A percentile compares a stretch with the other conserved stretches of the same genome.
phyloP scores from a whole-genome alignment of 1,140 invertebrate genomes.

The Aphelenchoides besseyi region DNA sequence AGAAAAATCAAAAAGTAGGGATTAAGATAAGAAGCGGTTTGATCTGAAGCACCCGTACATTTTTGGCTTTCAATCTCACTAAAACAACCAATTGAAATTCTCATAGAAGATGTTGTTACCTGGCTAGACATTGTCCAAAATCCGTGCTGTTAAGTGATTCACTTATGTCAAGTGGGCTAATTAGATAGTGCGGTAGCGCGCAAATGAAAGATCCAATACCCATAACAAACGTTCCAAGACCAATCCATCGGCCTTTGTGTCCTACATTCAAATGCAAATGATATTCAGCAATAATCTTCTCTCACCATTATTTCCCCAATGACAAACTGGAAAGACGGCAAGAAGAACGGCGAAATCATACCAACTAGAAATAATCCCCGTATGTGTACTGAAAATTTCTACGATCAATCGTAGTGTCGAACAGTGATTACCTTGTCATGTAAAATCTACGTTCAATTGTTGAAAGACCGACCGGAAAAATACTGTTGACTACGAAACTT shows the following conservation, averaged over 20 bases:
- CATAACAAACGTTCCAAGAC: constrained; percentile 56
- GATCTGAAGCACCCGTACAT: constrained; percentile 31
- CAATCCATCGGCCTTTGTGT: constrained; percentile 62
- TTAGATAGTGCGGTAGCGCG: constrained; percentile 58
- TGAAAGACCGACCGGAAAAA: constrained; percentile 61
- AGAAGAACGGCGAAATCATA: constrained; percentile 61
- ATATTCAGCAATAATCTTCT: neutral
- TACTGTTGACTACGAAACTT: constrained; percentile 58
- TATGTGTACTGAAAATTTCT: constrained; percentile 60
- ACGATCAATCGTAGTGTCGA: constrained; percentile 9
- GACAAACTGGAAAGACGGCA: constrained; percentile 62
- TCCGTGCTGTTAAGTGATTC: constrained; percentile 39
- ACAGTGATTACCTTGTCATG: constrained; percentile 56
- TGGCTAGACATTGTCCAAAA: constrained; percentile 51
- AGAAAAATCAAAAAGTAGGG: constrained; percentile 59
- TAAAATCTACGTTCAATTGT: constrained; percentile 60
- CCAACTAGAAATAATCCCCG: constrained; percentile 63
- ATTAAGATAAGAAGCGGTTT: constrained; percentile 50
- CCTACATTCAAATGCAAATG: constrained; percentile 36
- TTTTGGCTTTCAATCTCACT: constrained; percentile 40
- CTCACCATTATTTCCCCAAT: constrained; percentile 59
- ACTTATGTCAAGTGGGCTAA: constrained; percentile 41
- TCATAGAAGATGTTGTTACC: constrained; percentile 24
- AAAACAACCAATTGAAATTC: constrained; percentile 27
- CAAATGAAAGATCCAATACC: constrained; percentile 59